Percentiles rank a stretch among this genome's conserved stretches.
These are phyloP conservation scores for Dermatemys mawii DNA, from an alignment of 2,113 vertebrate genomes.

Conservation along the genomic window DNA sequence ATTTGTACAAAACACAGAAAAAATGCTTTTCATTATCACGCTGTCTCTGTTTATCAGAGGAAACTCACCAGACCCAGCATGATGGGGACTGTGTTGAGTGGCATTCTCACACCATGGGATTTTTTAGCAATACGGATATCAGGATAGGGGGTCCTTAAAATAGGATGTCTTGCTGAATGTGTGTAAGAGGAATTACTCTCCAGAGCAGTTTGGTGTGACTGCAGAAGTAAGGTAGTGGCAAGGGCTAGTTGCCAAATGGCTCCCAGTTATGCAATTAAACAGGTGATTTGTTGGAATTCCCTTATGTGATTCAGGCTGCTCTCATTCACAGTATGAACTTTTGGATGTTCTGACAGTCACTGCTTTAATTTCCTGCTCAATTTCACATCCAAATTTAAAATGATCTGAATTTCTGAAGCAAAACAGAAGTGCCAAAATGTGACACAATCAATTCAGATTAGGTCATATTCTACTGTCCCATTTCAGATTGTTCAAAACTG, in stretches of 20 bases:
- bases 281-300: conserved; percentile 23
- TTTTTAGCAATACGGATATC: background rate
- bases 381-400: background rate
- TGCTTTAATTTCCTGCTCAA: conserved; percentile 57
- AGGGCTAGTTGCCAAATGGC: background rate
- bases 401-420: background rate
- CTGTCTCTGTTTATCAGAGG: background rate
- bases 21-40: background rate
- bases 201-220: conserved; percentile 1
- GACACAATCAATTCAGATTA: background rate
- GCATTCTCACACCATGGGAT: background rate
- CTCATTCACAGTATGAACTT: background rate
- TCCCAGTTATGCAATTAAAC: conserved; percentile 22
- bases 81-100: background rate
- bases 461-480: background rate
- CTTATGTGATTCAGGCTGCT: background rate
- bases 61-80: background rate
- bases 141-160: background rate
- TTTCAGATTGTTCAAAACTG: background rate
- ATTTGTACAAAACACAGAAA: background rate
- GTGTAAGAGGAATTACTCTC: background rate
- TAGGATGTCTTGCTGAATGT: background rate
- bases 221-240: background rate
- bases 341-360: conserved; percentile 22
- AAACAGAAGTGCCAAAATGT: background rate